A percentile compares a stretch with the other conserved stretches of the same genome.
phyloP scores from a whole-genome alignment of 2,888 invertebrate genomes.

The Byasa hedistus region DNA sequence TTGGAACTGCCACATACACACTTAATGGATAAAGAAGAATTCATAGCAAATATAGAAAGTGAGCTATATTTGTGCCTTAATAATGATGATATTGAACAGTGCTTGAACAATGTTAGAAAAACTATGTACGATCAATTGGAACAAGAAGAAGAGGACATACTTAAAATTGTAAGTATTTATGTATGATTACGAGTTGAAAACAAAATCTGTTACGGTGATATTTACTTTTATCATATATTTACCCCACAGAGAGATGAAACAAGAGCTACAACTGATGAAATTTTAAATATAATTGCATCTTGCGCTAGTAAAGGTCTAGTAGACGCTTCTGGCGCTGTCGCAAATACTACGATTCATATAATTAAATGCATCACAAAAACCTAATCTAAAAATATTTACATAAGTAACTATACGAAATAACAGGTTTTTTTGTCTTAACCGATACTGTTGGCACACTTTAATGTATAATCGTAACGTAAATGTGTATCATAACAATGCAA shows the following conservation, averaged over 20 bases:
- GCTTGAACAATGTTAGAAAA: constrained; percentile 41
- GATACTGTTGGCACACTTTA: too few species aligned
- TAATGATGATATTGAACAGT: constrained; percentile 41
- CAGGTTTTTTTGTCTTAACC: too few species aligned
- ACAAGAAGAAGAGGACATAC: constrained; percentile 39
- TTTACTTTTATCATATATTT: not conserved
- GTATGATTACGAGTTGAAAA: not conserved
- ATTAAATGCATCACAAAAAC: constrained; percentile 43
- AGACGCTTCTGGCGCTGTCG: constrained; percentile 42
- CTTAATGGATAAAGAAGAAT: constrained; percentile 40
- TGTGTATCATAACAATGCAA: not conserved
- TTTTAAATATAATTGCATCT: constrained; percentile 41
- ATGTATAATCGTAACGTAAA: too few species aligned
- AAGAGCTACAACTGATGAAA: constrained; percentile 43
- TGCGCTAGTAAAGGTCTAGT: constrained; percentile 50
- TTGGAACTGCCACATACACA: constrained; percentile 32
- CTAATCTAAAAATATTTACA: not conserved
- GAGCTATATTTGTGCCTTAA: constrained; percentile 42
- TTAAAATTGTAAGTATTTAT: constrained; percentile 34
- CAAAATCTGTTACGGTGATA: not conserved
- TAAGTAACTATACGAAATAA: not conserved
- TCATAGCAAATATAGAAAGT: constrained; percentile 40
- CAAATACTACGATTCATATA: constrained; percentile 42
- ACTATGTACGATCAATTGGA: constrained; percentile 43
- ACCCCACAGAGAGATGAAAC: constrained; percentile 43